Evolutionary conservation across 2,113 vertebrate genomes (phyloP).

Genomic region (Poicephalus gulielmi): DNA sequence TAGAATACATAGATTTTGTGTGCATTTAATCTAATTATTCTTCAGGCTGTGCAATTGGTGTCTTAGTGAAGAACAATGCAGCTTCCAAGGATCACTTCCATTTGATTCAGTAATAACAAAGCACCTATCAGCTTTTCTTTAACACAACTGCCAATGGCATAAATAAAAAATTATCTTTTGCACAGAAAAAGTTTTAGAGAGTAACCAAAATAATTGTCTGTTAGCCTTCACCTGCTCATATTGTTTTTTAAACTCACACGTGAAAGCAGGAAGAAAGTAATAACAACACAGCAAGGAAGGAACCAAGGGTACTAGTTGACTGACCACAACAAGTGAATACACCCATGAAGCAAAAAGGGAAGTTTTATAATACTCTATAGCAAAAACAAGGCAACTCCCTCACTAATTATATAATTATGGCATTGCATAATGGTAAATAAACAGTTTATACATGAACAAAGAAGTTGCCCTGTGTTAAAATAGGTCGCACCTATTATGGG

Average conservation of each 20-base stretch:
- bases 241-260: not conserved
- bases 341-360: not conserved
- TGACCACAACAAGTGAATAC: not conserved
- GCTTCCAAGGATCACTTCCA: not conserved
- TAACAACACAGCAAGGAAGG: not conserved
- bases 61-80: not conserved
- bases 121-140: not conserved
- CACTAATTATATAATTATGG: not conserved
- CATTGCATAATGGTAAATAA: not conserved
- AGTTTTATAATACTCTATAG: not conserved
- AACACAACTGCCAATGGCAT: not conserved
- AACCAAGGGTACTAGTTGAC: not conserved
- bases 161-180: not conserved
- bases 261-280: not conserved
- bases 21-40: not conserved
- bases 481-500: not conserved
- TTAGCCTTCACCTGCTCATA: too few species aligned
- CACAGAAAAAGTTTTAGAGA: not conserved
- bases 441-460: not conserved
- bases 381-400: not conserved
- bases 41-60: not conserved
- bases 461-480: not conserved
- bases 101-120: not conserved
- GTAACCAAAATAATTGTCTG: not conserved
- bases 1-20: not conserved